Percentiles rank a stretch among this genome's conserved stretches.
These are phyloP conservation scores for Raja brachyura DNA, from an alignment of 2,113 vertebrate genomes.

Conservation along the genomic window DNA sequence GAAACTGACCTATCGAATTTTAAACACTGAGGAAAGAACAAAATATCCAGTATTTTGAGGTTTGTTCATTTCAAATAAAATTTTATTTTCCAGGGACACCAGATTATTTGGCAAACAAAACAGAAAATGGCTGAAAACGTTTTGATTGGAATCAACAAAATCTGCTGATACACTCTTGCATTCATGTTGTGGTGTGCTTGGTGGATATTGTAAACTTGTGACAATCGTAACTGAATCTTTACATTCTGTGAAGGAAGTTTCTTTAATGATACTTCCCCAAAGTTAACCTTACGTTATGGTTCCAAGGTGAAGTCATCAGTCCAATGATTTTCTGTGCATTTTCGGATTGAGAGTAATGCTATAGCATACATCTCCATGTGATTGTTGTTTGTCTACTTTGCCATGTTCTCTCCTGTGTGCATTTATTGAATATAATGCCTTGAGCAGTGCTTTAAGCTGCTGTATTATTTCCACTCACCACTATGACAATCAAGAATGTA, in stretches of 20 bases:
- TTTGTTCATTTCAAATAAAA: background rate
- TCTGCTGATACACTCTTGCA: background rate
- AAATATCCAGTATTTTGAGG: background rate
- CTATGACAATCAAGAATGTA: conserved; percentile 33
- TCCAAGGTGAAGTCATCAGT: conserved; percentile 12
- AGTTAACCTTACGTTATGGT: background rate
- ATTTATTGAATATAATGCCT: background rate
- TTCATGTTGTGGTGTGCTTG: background rate
- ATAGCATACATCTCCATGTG: background rate
- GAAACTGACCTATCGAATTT: background rate
- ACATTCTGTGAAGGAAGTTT: background rate
- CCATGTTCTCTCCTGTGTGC: background rate
- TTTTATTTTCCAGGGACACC: background rate
- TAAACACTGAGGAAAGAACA: background rate
- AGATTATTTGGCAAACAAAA: conserved; percentile 7
- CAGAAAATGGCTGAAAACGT: conserved; percentile 14
- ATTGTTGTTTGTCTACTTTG: background rate
- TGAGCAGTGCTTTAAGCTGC: conserved; percentile 11
- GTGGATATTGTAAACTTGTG: background rate
- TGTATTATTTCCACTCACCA: conserved; percentile 13
- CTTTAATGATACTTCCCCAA: conserved; percentile 3
- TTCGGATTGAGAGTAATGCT: background rate
- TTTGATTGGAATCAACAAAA: background rate
- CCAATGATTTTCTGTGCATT: background rate
- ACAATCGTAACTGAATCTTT: conserved; percentile 1